These are phyloP conservation scores for Cirrhinus mrigala DNA, from an alignment of 2,797 vertebrate genomes.

Conservation along the genomic window DNA sequence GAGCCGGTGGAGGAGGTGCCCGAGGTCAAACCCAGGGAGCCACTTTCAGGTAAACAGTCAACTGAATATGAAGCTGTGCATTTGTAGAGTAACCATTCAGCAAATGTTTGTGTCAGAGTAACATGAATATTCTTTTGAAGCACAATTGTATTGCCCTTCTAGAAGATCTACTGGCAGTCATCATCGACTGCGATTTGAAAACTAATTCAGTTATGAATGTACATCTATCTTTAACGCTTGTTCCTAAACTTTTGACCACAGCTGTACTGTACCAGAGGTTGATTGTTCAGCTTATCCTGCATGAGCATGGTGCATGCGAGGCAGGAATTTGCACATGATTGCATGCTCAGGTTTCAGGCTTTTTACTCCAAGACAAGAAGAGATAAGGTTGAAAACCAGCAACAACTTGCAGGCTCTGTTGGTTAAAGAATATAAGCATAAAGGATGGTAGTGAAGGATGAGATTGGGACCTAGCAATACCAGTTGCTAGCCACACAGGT, in stretches of 20 bases:
- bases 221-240: background rate
- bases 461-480: background rate
- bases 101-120: background rate
- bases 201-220: background rate
- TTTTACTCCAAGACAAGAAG: conserved; percentile 39
- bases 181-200: background rate
- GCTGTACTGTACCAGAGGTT: conserved; percentile 1
- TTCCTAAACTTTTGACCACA: background rate
- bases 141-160: background rate
- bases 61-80: background rate
- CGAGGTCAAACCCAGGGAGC: conserved; percentile 80
- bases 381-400: conserved; percentile 28
- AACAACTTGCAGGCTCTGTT: conserved; percentile 23
- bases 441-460: background rate
- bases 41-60: conserved; percentile 76
- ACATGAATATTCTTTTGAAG: background rate
- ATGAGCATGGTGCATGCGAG: conserved; percentile 26
- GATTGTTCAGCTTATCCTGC: conserved; percentile 46
- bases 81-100: background rate
- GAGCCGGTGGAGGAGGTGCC: conserved; percentile 71
- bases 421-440: conserved; percentile 2
- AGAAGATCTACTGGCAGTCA: background rate
- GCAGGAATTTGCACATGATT: conserved; percentile 47
- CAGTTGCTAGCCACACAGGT: background rate
- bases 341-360: conserved; percentile 48